Base-by-base conservation (phyloP, 2,797 vertebrate genomes). In the Linurgus olivaceus region DNA sequence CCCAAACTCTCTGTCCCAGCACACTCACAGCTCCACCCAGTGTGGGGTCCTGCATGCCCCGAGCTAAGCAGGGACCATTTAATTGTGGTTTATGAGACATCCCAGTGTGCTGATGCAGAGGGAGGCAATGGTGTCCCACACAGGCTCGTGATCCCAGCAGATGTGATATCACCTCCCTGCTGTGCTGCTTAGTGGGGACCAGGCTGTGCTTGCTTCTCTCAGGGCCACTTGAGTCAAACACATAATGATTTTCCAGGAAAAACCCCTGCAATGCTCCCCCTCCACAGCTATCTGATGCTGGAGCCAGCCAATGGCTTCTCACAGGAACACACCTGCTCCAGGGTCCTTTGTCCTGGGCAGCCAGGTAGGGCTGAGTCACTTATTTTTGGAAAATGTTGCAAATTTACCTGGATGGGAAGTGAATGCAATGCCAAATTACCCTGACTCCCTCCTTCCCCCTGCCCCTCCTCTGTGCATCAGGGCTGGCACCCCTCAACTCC, bases 1-100 rank as follows among this genome's bases (percentile, higher is more conserved):
- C 66, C 66, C 50, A 85, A 81, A 75, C 50, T 31, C n/a, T 72
- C 77, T 45, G 47, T 38, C 51, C 25, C 6, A 8, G 68, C 48
- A 59, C 40, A 26, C 21, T 73, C 72, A 54, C 0, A 2, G 5
- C 51, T 83, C 51, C 37, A 58, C 80, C 52, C 0, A 0, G 24
- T 0, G 0, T 35, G 76, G 35, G 50, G 55, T 88, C 75, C 79
- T 47, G 18, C 2, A 5, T 2, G 7, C 20, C 4, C 1, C 1
- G 6, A 74, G 48, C 79, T 74, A 31, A 20, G 44, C 68, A 40
- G 31, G 45, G 23, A 72, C n/a, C 58, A 25, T 57, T 59, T 18
- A 63, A 52, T 29, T 31, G 3, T 19, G 24, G 42, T 25, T 75
- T 72, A 9, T 7, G 3, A 79, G 42, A 51, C 2, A 0, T 31